Base-by-base conservation (phyloP, 1,140 invertebrate species). In the Heliconius hermathena region DNA sequence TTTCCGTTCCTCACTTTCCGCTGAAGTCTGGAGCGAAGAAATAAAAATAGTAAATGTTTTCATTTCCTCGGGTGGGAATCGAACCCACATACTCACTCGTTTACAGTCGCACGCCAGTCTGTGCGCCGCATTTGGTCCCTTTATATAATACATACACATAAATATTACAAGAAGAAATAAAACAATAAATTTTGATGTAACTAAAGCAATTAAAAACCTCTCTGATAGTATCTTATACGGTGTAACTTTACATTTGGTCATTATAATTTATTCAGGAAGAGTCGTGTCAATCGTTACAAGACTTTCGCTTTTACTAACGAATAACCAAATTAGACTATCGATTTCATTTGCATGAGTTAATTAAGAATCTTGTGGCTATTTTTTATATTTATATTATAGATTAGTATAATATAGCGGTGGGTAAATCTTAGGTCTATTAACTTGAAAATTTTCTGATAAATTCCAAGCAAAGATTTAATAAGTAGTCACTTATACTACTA, bases 311-410 rank as follows among this genome's bases (percentile, higher is more conserved):
- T 79, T 54, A 71, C 78, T 79, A 79, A 79, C 78, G 78, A 79
- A 79, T 74, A 79, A 79, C 66, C 41, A 75, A 80, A 80, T 80
- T 80, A 80, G 79, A 78, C 79, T 82, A 71, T 60, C 79, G 16
- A 71, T 74, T 76, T 80, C 75, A 83, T 84, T 84, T 84, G 82
- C 80, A 83, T 84, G 73, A 83, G 78, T 74, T 81, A 81, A 76
- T 83, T 82, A 84, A 80, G 73, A 78, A 38, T 49, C 74, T 36
- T 72, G 66, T 77, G 77, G 49, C 41, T 80, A 26, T 26, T 29
- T 66, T 13, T 66, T 66, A 52, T 46, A 46, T 52, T 20, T 66
- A 46, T 66, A 13, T 20, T 66, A 46, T 66, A 13, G 60, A 29
- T 66, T 66, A 66, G 11, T 46, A 0, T 46, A 22, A 60, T 60